Evolutionary conservation across 1,140 invertebrate genomes (phyloP), one percentile per base, ranked within the genome.

Genomic region (Cydia splendana): DNA sequence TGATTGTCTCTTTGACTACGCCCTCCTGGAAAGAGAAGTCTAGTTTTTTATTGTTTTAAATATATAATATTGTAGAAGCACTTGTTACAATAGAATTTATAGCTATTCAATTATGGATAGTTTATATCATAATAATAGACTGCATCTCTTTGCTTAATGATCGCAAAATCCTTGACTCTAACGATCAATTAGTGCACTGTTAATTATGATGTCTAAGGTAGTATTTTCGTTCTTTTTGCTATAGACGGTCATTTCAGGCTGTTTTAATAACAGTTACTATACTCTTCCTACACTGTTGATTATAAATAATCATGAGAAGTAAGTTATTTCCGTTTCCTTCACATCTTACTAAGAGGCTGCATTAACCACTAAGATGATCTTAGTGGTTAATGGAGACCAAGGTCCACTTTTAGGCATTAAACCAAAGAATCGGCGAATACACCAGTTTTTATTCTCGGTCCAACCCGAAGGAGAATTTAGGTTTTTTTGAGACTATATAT

Each of bases 71-170:
- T 28, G 1, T 28, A 3, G 30, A 30, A 2, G 2, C 4, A 30
- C 45, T 45, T 13, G 45, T 12, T 45, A 53, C 4, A 53, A 53
- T 18, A 53, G 51, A 53, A 62, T n/a, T n/a, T 12, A 62, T 20
- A 1, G 7, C 18, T 7, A 24, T 62, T 62, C 24, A 62, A 62
- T 20, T 7, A 62, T 18, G 18, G 18, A 10, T 53, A n/a, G 4
- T 18, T 62, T 20, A 62, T 20, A 62, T 62, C 15, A n/a, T 62
- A 62, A 62, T 62, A 24, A 62, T 7, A 62, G 57, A 57, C 57
- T 62, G 15, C 51, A 48, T 53, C 18, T 62, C 7, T 20, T 62
- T 62, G 18, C 57, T 10, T 62, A 9, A 24, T 20, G 15, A 62
- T n/a, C 0, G n/a, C 51, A n/a, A 62, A 62, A 62, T 62, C 57